Percentiles rank a stretch among this genome's conserved stretches.
Conservation (phyloP, 2,113 vertebrate species). For the Amphiprion percula region DNA sequence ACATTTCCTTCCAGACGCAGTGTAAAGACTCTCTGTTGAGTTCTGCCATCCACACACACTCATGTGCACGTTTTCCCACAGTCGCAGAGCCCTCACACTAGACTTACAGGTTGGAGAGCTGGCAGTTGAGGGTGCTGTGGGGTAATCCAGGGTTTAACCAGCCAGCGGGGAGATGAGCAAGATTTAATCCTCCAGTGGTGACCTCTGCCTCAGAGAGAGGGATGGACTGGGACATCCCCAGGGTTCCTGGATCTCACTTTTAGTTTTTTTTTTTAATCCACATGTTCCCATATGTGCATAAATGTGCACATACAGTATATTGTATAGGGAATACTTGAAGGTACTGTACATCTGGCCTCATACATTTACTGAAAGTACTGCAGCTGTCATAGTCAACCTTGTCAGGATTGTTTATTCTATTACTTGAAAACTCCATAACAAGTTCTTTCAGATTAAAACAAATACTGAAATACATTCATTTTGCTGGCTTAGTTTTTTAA, state of each 20-base stretch:
- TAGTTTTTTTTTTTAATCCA: background rate
- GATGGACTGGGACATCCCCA: constrained; percentile 28
- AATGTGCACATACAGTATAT: background rate
- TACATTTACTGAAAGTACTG: no score
- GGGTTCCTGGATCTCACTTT: background rate
- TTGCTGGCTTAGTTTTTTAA: no score
- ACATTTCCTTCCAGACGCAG: no score
- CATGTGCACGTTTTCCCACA: background rate
- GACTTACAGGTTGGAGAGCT: constrained; percentile 6
- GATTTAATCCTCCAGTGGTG: constrained; percentile 33
- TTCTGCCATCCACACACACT: background rate
- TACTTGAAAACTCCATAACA: no score
- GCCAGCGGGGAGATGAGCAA: constrained; percentile 31
- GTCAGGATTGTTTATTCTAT: no score
- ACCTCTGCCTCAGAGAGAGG: constrained; percentile 3
- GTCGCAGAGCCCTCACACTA: constrained; percentile 1
- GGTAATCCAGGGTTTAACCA: constrained; percentile 50
- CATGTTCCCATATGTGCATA: background rate
- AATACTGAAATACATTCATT: no score
- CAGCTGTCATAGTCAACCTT: no score
- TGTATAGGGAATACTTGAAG: no score
- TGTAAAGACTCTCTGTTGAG: background rate
- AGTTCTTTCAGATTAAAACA: no score
- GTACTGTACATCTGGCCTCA: no score
- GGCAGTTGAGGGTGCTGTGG: constrained; percentile 23